Evolutionary conservation across 2,797 vertebrate species (phyloP).

Genomic region (Centropyge bicolor): DNA sequence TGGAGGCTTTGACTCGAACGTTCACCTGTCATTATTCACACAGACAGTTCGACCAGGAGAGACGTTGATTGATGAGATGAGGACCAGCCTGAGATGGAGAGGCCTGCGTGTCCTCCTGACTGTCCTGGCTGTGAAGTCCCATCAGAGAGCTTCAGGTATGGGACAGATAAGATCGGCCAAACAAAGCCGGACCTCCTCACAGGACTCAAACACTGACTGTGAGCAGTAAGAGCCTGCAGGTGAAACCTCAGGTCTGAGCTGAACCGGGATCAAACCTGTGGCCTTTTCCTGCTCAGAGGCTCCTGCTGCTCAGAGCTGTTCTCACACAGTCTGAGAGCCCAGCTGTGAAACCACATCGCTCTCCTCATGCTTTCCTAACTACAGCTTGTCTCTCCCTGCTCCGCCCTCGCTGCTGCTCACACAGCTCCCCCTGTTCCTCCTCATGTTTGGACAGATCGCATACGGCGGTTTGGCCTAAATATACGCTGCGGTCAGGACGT

Average conservation of each 20-base stretch:
- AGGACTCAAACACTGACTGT: too few species aligned
- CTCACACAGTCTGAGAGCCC: conserved; percentile 34
- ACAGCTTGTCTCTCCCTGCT: conserved; percentile 44
- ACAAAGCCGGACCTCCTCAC: too few species aligned
- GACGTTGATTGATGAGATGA: too few species aligned
- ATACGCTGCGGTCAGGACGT: conserved; percentile 43
- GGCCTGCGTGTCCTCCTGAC: too few species aligned
- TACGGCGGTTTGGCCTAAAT: conserved; percentile 55
- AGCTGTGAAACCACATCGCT: conserved; percentile 61
- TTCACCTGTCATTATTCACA: background rate
- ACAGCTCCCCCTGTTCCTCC: conserved; percentile 34
- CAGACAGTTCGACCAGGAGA: too few species aligned
- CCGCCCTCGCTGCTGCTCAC: conserved; percentile 45
- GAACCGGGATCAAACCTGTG: conserved; percentile 16
- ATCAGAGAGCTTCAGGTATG: too few species aligned
- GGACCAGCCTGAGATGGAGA: too few species aligned
- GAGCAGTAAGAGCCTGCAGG: too few species aligned
- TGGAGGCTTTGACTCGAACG: too few species aligned
- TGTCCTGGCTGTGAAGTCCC: too few species aligned
- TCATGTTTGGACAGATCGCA: conserved; percentile 68
- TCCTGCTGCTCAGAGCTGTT: background rate
- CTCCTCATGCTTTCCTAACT: conserved; percentile 57
- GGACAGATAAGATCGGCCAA: too few species aligned
- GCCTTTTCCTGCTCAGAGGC: background rate
- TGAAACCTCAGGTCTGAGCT: background rate